Base-by-base conservation (phyloP, 2,797 vertebrate species). In the Poeciliopsis paucimaculata region DNA sequence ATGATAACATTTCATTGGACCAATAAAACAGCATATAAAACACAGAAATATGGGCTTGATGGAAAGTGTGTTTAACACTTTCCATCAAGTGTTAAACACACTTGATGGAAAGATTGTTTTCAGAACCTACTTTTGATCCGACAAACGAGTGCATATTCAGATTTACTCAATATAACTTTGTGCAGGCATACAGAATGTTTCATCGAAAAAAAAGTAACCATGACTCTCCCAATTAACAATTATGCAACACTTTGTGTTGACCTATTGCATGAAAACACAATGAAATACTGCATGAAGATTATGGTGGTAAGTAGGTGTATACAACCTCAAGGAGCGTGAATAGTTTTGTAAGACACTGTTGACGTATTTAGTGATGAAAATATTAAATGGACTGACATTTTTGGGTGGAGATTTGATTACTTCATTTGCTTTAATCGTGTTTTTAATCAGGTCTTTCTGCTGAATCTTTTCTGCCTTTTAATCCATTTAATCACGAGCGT, bases 401-500 rank as follows among this genome's bases (percentile, higher is more conserved):
- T 47, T 64, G 62, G 64, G 75, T 49, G 51, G 36, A 77, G 80
- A 76, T 75, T 76, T 80, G 66, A 77, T 79, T 73, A 66, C 47
- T 77, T 88, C 76, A 80, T 57, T 82, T 83, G 73, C 46, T 84
- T 83, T 81, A 43, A 75, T 72, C 13, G n/a, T 76, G 57, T 70
- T 75, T 84, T 76, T 82, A 85, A 87, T 84, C 62, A 45, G 28
- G 46, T 79, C 79, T 34, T 84, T 80, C 72, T 71, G 4, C 80
- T 75, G 49, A 73, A 79, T 82, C 77, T 72, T 68, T 45, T 46
- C 55, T 83, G 82, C 77, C 75, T 81, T 74, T 77, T 83, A 87
- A 90, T 83, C 77, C 76, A 87, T 90, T 88, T 91, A 77, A 91
- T 86, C 79, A 86, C 62, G 73, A 89, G 84, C 81, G 85, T 83